A percentile compares a stretch with the other conserved stretches of the same genome.
Conservation (phyloP, 2,888 invertebrate genomes). For the Onthophagus sagittarius region DNA sequence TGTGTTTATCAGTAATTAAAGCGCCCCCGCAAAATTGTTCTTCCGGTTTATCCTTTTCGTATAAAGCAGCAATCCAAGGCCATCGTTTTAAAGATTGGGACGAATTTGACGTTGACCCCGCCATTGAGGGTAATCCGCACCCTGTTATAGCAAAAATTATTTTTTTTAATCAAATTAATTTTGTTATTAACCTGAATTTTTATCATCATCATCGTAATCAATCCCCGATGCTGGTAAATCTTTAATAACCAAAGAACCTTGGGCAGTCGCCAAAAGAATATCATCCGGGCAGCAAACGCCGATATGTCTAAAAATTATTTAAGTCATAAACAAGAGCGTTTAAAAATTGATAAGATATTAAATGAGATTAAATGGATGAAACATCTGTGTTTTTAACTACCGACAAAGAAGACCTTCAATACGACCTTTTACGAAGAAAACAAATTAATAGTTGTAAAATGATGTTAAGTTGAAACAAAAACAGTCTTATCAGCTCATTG, state of each 20-base stretch:
- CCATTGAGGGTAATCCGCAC: conserved; percentile 35
- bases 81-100: conserved; percentile 47
- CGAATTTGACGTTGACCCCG: conserved; percentile 14
- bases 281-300: conserved; percentile 74
- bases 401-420: not conserved
- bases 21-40: conserved; percentile 77
- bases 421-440: not conserved
- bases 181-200: conserved; percentile 38
- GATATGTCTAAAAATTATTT: conserved; percentile 50
- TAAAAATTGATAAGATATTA: not conserved
- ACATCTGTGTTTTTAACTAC: not conserved
- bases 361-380: not conserved
- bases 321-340: not conserved
- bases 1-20: conserved; percentile 72
- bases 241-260: conserved; percentile 43
- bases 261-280: conserved; percentile 40
- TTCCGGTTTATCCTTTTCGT: conserved; percentile 53
- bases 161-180: not conserved
- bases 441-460: not conserved
- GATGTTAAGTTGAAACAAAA: not conserved
- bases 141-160: conserved; percentile 33
- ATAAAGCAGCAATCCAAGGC: conserved; percentile 82
- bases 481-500: not conserved
- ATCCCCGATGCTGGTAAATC: conserved; percentile 55
- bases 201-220: conserved; percentile 50